These are phyloP conservation scores for Drosophila melanica DNA, from an alignment of 1,140 invertebrate genomes.

Conservation along the genomic window DNA sequence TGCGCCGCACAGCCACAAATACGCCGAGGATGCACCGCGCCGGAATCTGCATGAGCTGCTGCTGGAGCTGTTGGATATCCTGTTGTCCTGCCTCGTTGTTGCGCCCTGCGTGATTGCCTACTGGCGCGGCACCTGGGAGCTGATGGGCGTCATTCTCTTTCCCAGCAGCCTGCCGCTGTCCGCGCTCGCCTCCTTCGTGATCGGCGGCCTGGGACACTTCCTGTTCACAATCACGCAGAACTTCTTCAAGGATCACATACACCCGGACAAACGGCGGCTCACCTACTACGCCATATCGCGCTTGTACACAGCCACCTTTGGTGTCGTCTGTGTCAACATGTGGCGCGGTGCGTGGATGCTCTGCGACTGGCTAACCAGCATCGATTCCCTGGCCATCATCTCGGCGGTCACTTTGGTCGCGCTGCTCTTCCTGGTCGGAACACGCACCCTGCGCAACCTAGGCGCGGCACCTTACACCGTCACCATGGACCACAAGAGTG, in stretches of 20 bases:
- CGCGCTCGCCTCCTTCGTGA: constrained; percentile 87
- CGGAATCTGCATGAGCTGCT: constrained; percentile 85
- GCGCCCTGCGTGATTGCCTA: constrained; percentile 92
- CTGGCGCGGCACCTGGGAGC: constrained; percentile 93
- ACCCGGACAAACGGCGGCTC: constrained; percentile 88
- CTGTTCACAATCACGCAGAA: constrained; percentile 88
- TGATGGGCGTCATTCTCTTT: constrained; percentile 90
- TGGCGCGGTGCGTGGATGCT: constrained; percentile 93
- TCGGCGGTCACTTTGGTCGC: constrained; percentile 87
- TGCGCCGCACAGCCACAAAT: constrained; percentile 46
- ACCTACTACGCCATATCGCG: constrained; percentile 90
- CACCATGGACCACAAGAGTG: constrained; percentile 88
- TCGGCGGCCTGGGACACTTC: constrained; percentile 89
- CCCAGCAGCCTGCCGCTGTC: constrained; percentile 86
- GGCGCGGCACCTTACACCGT: constrained; percentile 92
- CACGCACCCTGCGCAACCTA: constrained; percentile 90
- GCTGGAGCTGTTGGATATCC: constrained; percentile 88
- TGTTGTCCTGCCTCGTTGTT: constrained; percentile 89
- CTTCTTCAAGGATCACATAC: constrained; percentile 86
- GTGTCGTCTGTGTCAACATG: constrained; percentile 91
- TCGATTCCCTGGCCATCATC: constrained; percentile 85
- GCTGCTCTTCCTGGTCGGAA: constrained; percentile 87
- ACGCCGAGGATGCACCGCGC: constrained; percentile 79
- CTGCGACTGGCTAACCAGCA: constrained; percentile 89
- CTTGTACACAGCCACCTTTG: constrained; percentile 90